Evolutionary conservation across 2,113 vertebrate genomes (phyloP).

Genomic region (Cochlearius cochlearius): DNA sequence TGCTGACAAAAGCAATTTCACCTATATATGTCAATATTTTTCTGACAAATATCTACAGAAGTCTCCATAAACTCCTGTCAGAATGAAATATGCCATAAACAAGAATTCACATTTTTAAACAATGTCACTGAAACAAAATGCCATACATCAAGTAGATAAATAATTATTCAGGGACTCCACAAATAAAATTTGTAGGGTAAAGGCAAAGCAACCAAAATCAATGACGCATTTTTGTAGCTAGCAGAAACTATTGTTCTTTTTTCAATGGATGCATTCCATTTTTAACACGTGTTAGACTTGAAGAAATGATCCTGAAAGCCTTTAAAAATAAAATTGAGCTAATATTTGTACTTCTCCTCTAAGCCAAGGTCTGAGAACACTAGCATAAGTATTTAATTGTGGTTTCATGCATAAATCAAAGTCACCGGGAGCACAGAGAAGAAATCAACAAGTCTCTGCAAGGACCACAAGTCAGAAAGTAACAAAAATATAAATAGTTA

Average conservation of each 20-base stretch:
- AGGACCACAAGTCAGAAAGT: not conserved
- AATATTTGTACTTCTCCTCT: not conserved
- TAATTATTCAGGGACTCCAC: not conserved
- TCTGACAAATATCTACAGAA: conserved; percentile 36
- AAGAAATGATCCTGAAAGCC: not conserved
- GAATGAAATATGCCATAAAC: conserved; percentile 35
- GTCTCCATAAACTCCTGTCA: not conserved
- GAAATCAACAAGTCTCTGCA: not conserved
- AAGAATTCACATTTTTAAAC: not conserved
- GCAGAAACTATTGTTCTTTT: not conserved
- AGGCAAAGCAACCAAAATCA: not conserved
- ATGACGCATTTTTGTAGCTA: not conserved
- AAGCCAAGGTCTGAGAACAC: not conserved
- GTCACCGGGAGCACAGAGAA: not conserved
- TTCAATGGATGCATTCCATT: not conserved
- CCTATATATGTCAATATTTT: not conserved
- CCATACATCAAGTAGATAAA: not conserved
- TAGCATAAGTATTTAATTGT: not conserved
- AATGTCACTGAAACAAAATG: not conserved
- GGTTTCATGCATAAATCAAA: not conserved
- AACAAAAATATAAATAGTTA: not conserved
- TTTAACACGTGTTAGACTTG: not conserved
- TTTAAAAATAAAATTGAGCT: not conserved
- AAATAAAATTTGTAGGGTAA: not conserved
- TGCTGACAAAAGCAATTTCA: conserved; percentile 26